A percentile compares a stretch with the other conserved stretches of the same genome.
phyloP scores from a whole-genome alignment of 2,797 vertebrate genomes.

The Atherinosoma microstoma region DNA sequence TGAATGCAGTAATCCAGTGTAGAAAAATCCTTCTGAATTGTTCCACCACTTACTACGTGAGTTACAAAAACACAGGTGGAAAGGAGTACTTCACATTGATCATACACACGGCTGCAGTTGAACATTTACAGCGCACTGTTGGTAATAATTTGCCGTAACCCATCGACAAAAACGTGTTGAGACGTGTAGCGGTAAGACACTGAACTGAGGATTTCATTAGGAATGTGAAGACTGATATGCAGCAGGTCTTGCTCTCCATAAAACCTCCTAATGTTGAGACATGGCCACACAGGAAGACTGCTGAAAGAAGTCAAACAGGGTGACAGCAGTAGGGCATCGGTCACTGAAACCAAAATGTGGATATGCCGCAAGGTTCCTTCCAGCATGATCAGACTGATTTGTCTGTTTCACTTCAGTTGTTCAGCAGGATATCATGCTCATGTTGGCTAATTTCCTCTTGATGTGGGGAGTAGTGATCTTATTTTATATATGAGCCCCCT shows the following conservation, averaged over 20 bases:
- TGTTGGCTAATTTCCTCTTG: not conserved
- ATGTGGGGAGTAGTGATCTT: not conserved
- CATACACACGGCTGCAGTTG: not conserved
- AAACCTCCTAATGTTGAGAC: not conserved
- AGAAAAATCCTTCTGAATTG: not conserved
- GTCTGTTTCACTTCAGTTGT: conserved; percentile 6
- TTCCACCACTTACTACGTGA: not conserved
- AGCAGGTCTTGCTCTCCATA: not conserved
- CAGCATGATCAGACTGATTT: not conserved
- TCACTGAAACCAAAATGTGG: not conserved
- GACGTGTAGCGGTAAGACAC: conserved; percentile 14
- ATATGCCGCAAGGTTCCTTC: not conserved
- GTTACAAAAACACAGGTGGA: not conserved
- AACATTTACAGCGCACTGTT: not conserved
- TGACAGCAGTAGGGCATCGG: not conserved
- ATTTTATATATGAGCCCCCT: not conserved
- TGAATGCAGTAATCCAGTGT: not conserved
- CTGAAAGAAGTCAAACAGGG: conserved; percentile 11
- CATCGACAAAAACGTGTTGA: conserved; percentile 22
- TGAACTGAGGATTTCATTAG: conserved; percentile 11
- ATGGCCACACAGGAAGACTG: conserved; percentile 37
- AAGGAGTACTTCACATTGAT: not conserved
- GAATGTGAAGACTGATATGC: not conserved
- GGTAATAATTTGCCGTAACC: conserved; percentile 5
- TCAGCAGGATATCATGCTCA: not conserved